These are phyloP conservation scores for Salminus brasiliensis DNA, from an alignment of 2,113 vertebrate species.

Conservation along the genomic window DNA sequence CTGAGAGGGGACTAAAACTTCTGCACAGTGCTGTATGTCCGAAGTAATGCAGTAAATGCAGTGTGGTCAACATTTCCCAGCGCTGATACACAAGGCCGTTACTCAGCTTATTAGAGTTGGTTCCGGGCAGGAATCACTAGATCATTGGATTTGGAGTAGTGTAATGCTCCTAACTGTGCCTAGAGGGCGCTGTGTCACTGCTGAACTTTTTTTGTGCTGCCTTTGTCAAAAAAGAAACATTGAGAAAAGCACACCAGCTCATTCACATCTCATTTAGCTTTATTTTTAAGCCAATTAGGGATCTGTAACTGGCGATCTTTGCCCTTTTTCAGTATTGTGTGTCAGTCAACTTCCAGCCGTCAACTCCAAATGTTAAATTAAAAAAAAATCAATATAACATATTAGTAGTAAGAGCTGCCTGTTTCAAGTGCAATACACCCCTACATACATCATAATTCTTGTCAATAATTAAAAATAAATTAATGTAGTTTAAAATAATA, in stretches of 20 bases:
- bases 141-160: background rate
- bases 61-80: background rate
- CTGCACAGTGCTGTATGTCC: too few relatives aligned
- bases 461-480: slow-evolving; percentile 77
- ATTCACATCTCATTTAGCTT: background rate
- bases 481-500: slow-evolving; percentile 63
- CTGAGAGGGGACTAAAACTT: too few relatives aligned
- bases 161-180: slow-evolving; percentile 45
- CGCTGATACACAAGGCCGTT: background rate
- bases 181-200: slow-evolving; percentile 63
- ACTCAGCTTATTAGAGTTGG: background rate
- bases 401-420: slow-evolving; percentile 58
- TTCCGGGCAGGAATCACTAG: background rate
- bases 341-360: slow-evolving; percentile 74
- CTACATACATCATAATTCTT: slow-evolving; percentile 65
- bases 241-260: background rate
- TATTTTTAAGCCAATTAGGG: background rate
- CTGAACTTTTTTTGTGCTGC: too few relatives aligned
- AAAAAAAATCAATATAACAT: slow-evolving; percentile 65
- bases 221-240: too few relatives aligned
- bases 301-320: background rate
- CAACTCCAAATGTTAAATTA: slow-evolving; percentile 71
- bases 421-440: slow-evolving; percentile 72
- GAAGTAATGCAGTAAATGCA: too few relatives aligned
- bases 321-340: background rate